Evolutionary conservation across 2,888 invertebrate genomes (phyloP).

Genomic region (Drosophila suboccidentalis): DNA sequence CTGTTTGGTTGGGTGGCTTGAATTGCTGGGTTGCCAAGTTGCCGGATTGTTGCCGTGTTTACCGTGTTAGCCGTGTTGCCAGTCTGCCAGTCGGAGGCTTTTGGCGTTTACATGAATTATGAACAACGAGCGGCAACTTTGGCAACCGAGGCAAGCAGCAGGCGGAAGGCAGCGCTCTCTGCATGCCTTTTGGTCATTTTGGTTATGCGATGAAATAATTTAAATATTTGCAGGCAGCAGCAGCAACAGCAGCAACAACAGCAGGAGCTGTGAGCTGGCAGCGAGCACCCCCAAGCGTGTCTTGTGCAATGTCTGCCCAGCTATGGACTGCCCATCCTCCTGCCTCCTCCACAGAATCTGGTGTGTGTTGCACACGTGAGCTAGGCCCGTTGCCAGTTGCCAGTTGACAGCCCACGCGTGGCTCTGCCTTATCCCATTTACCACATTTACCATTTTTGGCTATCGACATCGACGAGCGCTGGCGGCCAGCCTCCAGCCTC

Average conservation of each 20-base stretch:
- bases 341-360: constrained; percentile 8
- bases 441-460: constrained; percentile 82
- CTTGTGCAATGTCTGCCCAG: constrained; percentile 66
- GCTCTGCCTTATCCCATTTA: constrained; percentile 80
- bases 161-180: constrained; percentile 5
- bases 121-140: constrained; percentile 50
- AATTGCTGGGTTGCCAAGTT: constrained; percentile 9
- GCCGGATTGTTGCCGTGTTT: constrained; percentile 14
- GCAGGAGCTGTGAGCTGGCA: constrained; percentile 52
- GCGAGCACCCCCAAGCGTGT: constrained; percentile 69
- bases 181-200: constrained; percentile 77
- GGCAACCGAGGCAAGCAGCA: neutral
- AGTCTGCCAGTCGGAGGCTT: constrained; percentile 49
- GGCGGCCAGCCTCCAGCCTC: constrained; percentile 71
- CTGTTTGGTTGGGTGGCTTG: constrained; percentile 31
- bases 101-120: constrained; percentile 75
- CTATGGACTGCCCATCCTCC: constrained; percentile 42
- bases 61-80: constrained; percentile 13
- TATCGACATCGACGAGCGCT: constrained; percentile 76
- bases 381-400: constrained; percentile 28
- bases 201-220: constrained; percentile 80
- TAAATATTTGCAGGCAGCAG: constrained; percentile 74
- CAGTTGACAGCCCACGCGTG: constrained; percentile 80
- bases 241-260: constrained; percentile 40
- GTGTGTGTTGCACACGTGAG: constrained; percentile 44